phyloP scores from a whole-genome alignment of 1,140 invertebrate species.

The Ooceraea biroi region DNA sequence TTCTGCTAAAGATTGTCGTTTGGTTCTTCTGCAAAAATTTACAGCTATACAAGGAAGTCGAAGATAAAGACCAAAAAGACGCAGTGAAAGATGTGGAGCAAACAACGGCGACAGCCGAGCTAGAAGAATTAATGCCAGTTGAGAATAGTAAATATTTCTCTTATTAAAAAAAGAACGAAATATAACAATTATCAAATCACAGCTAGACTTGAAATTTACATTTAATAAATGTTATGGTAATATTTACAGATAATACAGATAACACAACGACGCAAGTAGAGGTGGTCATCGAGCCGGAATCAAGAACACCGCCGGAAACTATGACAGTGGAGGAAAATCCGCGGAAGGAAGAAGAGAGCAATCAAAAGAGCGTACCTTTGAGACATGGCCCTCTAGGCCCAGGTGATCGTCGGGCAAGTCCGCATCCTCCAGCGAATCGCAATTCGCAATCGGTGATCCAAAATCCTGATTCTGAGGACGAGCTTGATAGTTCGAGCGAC shows the following conservation, averaged over 20 bases:
- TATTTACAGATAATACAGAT: conserved; percentile 55
- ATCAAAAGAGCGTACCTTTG: conserved; percentile 29
- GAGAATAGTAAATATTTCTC: conserved; percentile 49
- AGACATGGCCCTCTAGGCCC: conserved; percentile 78
- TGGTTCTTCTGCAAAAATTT: conserved; percentile 78
- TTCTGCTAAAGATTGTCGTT: conserved; percentile 73
- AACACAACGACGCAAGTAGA: conserved; percentile 16
- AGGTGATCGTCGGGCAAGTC: conserved; percentile 71
- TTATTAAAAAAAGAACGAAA: too few relatives aligned
- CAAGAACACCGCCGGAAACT: neutral
- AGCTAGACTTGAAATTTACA: too few relatives aligned
- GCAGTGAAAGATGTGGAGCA: conserved; percentile 70
- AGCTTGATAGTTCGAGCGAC: conserved; percentile 79
- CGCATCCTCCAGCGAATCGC: neutral
- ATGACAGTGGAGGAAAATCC: neutral
- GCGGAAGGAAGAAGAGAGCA: conserved; percentile 40
- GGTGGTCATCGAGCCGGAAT: conserved; percentile 3
- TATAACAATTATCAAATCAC: neutral
- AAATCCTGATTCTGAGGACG: conserved; percentile 71
- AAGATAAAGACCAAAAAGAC: conserved; percentile 46
- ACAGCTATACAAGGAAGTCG: conserved; percentile 72
- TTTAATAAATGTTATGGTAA: neutral
- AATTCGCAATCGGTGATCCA: conserved; percentile 15
- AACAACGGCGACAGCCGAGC: neutral
- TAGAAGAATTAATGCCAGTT: neutral